Percentiles rank a stretch among this genome's conserved stretches.
phyloP scores from a whole-genome alignment of 2,113 vertebrate genomes.

The Pseudorectes ferrugineus region DNA sequence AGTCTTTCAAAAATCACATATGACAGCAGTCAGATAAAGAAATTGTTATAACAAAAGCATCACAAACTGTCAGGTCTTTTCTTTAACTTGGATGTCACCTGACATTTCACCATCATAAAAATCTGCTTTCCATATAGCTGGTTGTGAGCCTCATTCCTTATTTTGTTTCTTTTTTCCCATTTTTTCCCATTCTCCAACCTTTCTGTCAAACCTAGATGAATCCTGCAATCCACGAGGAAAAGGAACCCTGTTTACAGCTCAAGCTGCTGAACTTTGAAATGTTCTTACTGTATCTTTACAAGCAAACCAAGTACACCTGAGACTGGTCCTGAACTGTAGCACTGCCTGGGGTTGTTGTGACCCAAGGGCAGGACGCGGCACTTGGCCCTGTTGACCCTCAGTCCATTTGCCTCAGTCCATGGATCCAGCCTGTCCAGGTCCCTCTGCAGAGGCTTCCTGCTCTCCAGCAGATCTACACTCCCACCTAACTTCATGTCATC shows the following conservation, averaged over 20 bases:
- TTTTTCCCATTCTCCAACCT: neutral
- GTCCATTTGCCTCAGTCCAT: neutral
- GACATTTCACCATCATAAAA: neutral
- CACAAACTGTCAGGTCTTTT: neutral
- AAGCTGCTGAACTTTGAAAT: neutral
- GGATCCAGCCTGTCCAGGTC: neutral
- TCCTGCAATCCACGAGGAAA: neutral
- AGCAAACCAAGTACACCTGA: neutral
- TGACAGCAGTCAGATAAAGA: neutral
- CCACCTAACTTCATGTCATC: no score
- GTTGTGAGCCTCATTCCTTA: neutral
- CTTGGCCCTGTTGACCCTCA: neutral
- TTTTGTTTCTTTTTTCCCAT: neutral
- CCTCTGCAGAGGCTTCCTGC: neutral
- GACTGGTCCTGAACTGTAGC: neutral
- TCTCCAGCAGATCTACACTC: neutral
- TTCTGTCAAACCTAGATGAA: neutral
- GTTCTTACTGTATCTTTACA: neutral
- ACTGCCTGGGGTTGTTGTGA: neutral
- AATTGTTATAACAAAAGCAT: neutral
- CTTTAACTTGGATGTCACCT: neutral
- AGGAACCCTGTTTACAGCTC: neutral
- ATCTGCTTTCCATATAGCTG: neutral
- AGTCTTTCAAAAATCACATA: neutral
- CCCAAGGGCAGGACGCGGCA: neutral